Conservation (phyloP, 1,140 invertebrate genomes). For the Drosophila erecta region DNA sequence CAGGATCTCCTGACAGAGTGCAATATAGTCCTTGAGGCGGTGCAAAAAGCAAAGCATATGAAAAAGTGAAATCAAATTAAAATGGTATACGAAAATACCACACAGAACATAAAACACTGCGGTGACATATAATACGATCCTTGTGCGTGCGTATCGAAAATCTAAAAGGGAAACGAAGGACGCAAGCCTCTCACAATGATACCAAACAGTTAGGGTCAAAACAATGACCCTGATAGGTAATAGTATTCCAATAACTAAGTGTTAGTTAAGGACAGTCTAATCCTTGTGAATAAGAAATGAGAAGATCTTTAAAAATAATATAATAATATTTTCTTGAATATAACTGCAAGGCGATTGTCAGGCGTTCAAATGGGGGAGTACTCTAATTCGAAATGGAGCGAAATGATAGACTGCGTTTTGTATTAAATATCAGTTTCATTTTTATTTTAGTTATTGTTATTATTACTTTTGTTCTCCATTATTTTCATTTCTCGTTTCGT, state of each 20-base stretch:
- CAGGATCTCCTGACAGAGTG: conserved; percentile 83
- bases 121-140: conserved; percentile 2
- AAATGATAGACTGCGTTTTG: conserved; percentile 71
- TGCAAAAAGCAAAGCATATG: conserved; percentile 32
- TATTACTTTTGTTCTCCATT: conserved; percentile 63
- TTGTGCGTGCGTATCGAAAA: background rate
- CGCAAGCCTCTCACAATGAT: background rate
- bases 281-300: no score
- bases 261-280: no score
- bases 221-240: background rate
- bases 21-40: conserved; percentile 76
- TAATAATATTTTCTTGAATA: background rate
- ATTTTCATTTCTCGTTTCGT: conserved; percentile 41
- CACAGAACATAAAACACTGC: conserved; percentile 29
- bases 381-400: conserved; percentile 14
- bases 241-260: no score
- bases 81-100: conserved; percentile 3
- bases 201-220: conserved; percentile 4
- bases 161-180: background rate
- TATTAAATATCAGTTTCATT: conserved; percentile 80
- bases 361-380: conserved; percentile 3
- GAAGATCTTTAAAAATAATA: background rate
- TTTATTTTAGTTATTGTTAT: conserved; percentile 73
- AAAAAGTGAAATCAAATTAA: conserved; percentile 29
- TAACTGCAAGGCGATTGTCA: background rate